Base-by-base conservation (phyloP, 30 jellyfish, hydroid and myxozoan genomes). In the Turritopsis rubra region DNA sequence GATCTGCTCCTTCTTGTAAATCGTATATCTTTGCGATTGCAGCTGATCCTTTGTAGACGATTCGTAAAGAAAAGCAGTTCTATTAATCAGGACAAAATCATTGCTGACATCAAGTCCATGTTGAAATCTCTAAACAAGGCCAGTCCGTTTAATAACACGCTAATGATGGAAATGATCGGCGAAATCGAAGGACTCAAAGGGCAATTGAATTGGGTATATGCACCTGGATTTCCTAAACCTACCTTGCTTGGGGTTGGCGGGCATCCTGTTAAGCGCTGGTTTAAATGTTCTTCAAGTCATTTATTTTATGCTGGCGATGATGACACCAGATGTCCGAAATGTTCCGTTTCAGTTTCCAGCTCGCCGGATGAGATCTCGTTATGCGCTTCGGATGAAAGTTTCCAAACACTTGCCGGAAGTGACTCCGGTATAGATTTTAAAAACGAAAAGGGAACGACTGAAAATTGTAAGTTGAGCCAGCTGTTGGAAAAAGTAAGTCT, bases 21-120 rank as follows among this genome's bases (percentile, higher is more conserved):
- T 8, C 77, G 77, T 27, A 68, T 68, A n/a, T 68, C 31, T 1
- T 68, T 68, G 30, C 28, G 30, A 27, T 68, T 68, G 77, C 77
- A 68, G 30, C 30, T 23, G 28, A 68, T 68, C 19, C 28, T 68
- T n/a, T 68, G 16, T 9, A 23, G 30, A 68, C 16, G 77, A 41
- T 41, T 41, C 60, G 13, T 41, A 41, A 41, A 41, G 60, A 41
- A 41, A 3, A n/a, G n/a, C n/a, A 13, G 60, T 41, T 41, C 60
- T 5, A 41, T 41, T 13, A 41, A 41, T 13, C 60, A 41, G 9
- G 60, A 41, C 13, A 13, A 41, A 3, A 41, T 3, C 5, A 41
- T 41, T 13, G 13, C 5, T 41, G 60, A 5, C 60, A 41, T 41
- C 60, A 41, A 41, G 60, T 13, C 13, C 60, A 41, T 41, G 60